Percentiles rank a stretch among this genome's conserved stretches.
Conservation (phyloP, 2,113 vertebrate genomes). For the Labrus mixtus region DNA sequence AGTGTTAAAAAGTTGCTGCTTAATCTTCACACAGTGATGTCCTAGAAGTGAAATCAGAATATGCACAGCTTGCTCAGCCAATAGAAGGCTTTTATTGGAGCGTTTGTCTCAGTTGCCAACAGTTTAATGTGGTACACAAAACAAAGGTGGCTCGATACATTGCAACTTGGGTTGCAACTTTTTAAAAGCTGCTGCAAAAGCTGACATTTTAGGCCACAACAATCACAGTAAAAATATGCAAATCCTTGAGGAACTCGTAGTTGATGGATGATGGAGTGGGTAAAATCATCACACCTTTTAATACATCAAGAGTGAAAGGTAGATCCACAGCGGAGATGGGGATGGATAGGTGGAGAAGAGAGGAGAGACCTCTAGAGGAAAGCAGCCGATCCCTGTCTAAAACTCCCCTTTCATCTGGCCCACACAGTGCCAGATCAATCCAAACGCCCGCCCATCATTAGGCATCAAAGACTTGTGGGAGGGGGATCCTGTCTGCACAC, state of each 20-base stretch:
- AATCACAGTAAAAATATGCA: neutral
- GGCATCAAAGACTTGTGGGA: conserved; percentile 77
- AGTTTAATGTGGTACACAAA: neutral
- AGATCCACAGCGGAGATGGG: conserved; percentile 47
- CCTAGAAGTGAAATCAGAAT: too few relatives aligned
- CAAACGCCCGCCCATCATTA: conserved; percentile 73
- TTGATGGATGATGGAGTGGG: conserved; percentile 33
- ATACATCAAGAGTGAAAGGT: conserved; percentile 62
- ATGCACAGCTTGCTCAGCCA: too few relatives aligned
- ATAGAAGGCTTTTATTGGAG: too few relatives aligned
- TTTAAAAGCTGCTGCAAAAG: too few relatives aligned
- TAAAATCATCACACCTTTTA: conserved; percentile 39
- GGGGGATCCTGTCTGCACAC: conserved; percentile 66
- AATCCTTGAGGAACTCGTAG: neutral
- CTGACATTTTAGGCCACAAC: neutral
- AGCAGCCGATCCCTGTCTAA: conserved; percentile 66
- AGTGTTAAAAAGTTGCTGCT: too few relatives aligned
- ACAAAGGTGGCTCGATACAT: neutral
- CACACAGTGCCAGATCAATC: conserved; percentile 78
- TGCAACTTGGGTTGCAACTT: neutral
- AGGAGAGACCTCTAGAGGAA: conserved; percentile 65
- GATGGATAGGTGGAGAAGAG: conserved; percentile 61
- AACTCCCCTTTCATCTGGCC: conserved; percentile 75
- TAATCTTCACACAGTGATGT: too few relatives aligned
- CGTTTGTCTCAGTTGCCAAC: neutral